Percentiles rank a stretch among this genome's conserved stretches.
phyloP scores from a whole-genome alignment of 2,113 vertebrate species.

The Bubo blakistoni region DNA sequence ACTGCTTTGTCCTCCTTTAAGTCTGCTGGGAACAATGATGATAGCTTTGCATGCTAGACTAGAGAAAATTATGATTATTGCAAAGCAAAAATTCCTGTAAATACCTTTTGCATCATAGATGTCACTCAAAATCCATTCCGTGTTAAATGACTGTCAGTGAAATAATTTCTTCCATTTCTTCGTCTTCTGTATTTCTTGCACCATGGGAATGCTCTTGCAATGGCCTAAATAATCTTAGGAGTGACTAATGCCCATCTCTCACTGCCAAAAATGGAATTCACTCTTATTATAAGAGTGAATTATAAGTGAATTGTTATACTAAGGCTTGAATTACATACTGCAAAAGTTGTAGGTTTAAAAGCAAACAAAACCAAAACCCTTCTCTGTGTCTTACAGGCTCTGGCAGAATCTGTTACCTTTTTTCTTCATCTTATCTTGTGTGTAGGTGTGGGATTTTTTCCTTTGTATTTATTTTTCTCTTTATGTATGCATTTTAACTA shows the following conservation, averaged over 20 bases:
- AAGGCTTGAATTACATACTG: neutral
- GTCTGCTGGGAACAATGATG: neutral
- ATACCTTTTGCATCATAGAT: neutral
- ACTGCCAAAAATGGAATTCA: neutral
- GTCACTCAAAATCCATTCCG: neutral
- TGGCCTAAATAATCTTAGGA: neutral
- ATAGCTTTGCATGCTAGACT: neutral
- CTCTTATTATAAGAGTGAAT: neutral
- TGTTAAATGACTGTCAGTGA: neutral
- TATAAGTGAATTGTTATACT: neutral
- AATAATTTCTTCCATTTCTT: neutral
- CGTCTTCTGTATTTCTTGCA: neutral
- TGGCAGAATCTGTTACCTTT: neutral
- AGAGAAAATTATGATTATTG: neutral
- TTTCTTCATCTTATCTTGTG: neutral
- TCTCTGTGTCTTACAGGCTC: neutral
- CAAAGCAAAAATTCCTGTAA: neutral
- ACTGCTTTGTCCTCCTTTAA: neutral
- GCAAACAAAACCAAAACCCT: neutral
- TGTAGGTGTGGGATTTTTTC: accelerated
- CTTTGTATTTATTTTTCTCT: neutral
- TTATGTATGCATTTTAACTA: neutral
- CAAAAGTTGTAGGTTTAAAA: neutral
- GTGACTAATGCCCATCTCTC: neutral
- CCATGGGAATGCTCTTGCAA: neutral